These are phyloP conservation scores for Seriola quinqueradiata DNA, from an alignment of 2,113 vertebrate species.

Conservation along the genomic window DNA sequence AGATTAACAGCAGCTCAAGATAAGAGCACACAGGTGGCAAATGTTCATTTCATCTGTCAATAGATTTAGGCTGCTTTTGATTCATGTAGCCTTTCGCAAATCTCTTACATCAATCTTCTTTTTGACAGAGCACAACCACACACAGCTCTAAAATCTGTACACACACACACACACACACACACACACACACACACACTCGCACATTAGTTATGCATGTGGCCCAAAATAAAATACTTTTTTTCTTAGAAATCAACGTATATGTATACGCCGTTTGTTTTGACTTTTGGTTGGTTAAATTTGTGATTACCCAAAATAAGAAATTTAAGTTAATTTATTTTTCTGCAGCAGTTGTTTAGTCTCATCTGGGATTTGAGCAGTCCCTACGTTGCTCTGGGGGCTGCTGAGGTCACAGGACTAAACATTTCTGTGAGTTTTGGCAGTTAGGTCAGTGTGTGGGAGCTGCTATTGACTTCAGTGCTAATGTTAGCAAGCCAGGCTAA, in stretches of 20 bases:
- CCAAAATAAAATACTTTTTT: neutral
- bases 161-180: neutral
- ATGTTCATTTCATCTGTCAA: slow-evolving; percentile 47
- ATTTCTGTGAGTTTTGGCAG: neutral
- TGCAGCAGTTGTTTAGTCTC: neutral
- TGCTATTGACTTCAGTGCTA: neutral
- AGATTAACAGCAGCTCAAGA: slow-evolving; percentile 49
- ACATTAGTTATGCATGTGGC: neutral
- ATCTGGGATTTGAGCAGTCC: neutral
- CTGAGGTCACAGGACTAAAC: neutral
- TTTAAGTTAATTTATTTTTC: neutral
- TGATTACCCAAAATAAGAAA: neutral
- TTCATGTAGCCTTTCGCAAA: slow-evolving; percentile 10
- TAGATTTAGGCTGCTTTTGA: slow-evolving; percentile 1
- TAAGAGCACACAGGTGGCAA: slow-evolving; percentile 59
- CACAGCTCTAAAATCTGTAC: neutral
- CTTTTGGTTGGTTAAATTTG: neutral
- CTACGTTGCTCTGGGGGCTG: neutral
- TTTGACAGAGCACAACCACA: slow-evolving; percentile 11
- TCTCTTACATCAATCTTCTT: slow-evolving; percentile 22
- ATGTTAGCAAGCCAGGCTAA: neutral
- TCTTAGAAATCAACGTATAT: neutral
- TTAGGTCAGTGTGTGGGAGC: neutral
- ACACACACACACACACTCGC: neutral
- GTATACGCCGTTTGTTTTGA: neutral